Conservation (phyloP, 1,140 invertebrate genomes). For the Drosophila tropicalis region DNA sequence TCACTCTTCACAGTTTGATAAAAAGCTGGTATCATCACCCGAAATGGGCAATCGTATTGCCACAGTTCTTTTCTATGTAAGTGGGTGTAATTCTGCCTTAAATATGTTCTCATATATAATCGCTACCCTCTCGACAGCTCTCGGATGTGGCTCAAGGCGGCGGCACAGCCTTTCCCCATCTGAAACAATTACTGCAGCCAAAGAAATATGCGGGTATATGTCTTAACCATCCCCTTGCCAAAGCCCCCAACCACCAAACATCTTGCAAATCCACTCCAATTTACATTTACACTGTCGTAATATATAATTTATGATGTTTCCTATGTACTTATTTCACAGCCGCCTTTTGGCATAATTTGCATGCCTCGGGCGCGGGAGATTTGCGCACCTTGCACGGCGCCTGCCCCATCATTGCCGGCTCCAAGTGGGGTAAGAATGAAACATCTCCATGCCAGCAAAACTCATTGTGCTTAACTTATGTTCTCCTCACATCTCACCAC, state of each 20-base stretch:
- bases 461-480: not conserved
- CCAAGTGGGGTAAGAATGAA: conserved; percentile 91
- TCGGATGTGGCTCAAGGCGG: conserved; percentile 97
- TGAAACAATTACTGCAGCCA: conserved; percentile 92
- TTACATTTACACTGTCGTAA: conserved; percentile 8
- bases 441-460: not conserved
- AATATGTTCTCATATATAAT: not conserved
- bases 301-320: conserved; percentile 15
- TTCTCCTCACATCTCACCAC: not conserved
- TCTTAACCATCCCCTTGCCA: not conserved
- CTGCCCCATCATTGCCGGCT: conserved; percentile 97
- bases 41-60: conserved; percentile 78
- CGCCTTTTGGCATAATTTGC: conserved; percentile 98
- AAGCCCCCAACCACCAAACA: not conserved
- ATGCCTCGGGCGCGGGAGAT: conserved; percentile 95
- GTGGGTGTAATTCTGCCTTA: conserved; percentile 12
- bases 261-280: not conserved
- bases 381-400: conserved; percentile 95
- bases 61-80: conserved; percentile 79
- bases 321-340: conserved; percentile 84
- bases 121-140: conserved; percentile 88
- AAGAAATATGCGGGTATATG: conserved; percentile 85
- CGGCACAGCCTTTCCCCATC: conserved; percentile 95
- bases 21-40: not conserved
- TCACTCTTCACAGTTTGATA: conserved; percentile 28